Percentiles rank a stretch among this genome's conserved stretches.
Evolutionary conservation across 2,113 vertebrate genomes (phyloP).

Genomic region (Strix uralensis): DNA sequence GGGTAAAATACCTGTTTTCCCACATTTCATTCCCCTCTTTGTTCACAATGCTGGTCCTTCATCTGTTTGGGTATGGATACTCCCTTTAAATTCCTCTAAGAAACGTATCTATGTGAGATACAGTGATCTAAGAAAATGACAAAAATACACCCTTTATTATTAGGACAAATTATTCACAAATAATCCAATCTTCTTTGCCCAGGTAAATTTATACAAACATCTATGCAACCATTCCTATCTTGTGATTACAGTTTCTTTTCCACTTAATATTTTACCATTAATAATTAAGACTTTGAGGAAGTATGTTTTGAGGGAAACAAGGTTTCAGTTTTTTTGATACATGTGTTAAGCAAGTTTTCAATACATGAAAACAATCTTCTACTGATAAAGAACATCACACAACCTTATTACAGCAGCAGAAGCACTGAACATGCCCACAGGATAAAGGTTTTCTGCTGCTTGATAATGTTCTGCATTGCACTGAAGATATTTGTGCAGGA

Average conservation of each 20-base stretch:
- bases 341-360: background rate
- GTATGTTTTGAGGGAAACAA: background rate
- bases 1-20: background rate
- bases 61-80: background rate
- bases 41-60: background rate
- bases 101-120: rapidly evolving
- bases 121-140: background rate
- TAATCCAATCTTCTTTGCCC: background rate
- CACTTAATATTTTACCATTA: background rate
- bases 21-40: background rate
- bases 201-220: background rate
- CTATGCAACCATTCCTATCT: background rate
- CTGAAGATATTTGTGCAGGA: background rate
- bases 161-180: background rate
- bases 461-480: background rate
- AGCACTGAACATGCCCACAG: background rate
- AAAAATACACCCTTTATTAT: background rate
- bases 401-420: background rate
- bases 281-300: background rate
- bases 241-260: background rate
- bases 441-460: background rate
- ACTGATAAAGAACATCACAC: background rate
- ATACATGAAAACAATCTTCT: background rate
- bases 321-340: background rate
- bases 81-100: background rate